A percentile compares a stretch with the other conserved stretches of the same genome.
Evolutionary conservation across 1,140 invertebrate genomes (phyloP).

Genomic region (Habropoda laboriosa): DNA sequence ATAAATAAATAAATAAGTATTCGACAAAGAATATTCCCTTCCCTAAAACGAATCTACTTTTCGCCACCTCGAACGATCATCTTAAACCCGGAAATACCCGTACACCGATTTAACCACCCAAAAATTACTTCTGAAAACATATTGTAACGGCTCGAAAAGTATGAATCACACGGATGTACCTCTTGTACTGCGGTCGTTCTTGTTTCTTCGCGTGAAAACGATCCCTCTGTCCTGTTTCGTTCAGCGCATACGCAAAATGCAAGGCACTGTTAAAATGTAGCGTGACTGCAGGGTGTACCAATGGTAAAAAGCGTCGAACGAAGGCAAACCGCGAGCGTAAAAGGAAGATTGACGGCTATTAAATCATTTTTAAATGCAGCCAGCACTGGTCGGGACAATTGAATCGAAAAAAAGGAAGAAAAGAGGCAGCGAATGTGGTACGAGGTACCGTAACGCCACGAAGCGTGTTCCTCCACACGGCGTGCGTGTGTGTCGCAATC

Average conservation of each 20-base stretch:
- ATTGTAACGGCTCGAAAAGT: too few relatives aligned
- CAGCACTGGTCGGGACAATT: conserved; percentile 18
- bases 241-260: not conserved
- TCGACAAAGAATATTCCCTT: too few relatives aligned
- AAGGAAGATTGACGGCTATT: conserved; percentile 47
- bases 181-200: not conserved
- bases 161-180: not conserved
- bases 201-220: too few relatives aligned
- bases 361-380: conserved; percentile 42
- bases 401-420: conserved; percentile 20
- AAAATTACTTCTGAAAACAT: not conserved
- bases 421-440: conserved; percentile 47
- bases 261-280: conserved; percentile 9
- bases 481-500: not conserved
- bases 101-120: too few relatives aligned
- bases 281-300: not conserved
- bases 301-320: not conserved
- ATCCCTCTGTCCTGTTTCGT: conserved; percentile 8
- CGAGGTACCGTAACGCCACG: conserved; percentile 53
- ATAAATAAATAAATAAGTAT: too few relatives aligned
- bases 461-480: conserved; percentile 32
- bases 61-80: too few relatives aligned
- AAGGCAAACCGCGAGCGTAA: conserved; percentile 27
- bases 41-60: too few relatives aligned
- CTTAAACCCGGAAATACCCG: not conserved